Base-by-base conservation (phyloP, 2,888 invertebrate genomes). In the Lutraria lutraria region DNA sequence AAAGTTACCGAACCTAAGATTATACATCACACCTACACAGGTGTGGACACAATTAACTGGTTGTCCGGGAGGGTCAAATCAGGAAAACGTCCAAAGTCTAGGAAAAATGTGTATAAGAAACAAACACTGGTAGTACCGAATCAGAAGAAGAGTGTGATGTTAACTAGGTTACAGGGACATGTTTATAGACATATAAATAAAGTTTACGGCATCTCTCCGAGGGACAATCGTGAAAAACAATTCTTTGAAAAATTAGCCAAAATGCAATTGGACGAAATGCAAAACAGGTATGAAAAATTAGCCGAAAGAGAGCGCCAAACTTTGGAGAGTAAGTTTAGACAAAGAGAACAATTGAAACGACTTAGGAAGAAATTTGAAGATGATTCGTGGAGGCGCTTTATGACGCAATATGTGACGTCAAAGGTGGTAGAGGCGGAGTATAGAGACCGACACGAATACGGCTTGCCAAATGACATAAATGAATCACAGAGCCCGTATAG, bases 361-460 rank as follows among this genome's bases (percentile, higher is more conserved):
- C 80, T 95, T 21, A 88, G 95, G 10, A 92, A 93, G 72, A 93
- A 93, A 84, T 95, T 94, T 81, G 93, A 95, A 68, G 92, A 94
- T 43, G 93, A 94, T 54, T 93, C 95, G 80, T 92, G 92, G 92
- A 90, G 93, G 25, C 92, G 95, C 15, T 95, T 95, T 90, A 94
- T 94, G 86, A 94, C 94, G 15, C 95, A 95, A 88, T 95, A 95
- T 86, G 95, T 95, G 54, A 95, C 95, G 56, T 92, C 93, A 83
- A 93, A 95, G 29, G 93, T 94, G n/a, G 89, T 95, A 1, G 94
- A 95, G 80, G 92, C 95, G 76, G 95, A 95, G 83, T 91, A 92
- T 56, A 92, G 83, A 81, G 93, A 93, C 83, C 91, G 95, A 0
- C 85, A 93, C n/a, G 90, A 93, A 31, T 95, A 94, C 81, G 95